Evolutionary conservation across 2,797 vertebrate genomes (phyloP).

Genomic region (Lindbergichthys nudifrons): DNA sequence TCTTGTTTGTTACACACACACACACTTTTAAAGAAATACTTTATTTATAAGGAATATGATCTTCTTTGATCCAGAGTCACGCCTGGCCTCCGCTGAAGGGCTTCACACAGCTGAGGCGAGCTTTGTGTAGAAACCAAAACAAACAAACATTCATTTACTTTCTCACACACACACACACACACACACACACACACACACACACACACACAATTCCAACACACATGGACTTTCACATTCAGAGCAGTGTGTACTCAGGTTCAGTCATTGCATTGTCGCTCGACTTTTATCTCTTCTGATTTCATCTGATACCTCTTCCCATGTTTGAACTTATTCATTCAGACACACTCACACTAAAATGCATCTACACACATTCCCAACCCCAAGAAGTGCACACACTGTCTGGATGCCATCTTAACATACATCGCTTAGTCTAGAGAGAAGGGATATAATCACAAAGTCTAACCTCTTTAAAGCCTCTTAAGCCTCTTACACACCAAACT

Average conservation of each 20-base stretch:
- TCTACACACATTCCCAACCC: neutral
- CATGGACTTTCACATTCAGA: slow-evolving; percentile 9
- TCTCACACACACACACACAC: slow-evolving; percentile 11
- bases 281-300: slow-evolving; percentile 42
- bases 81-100: slow-evolving; percentile 7
- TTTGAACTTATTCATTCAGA: slow-evolving; percentile 29
- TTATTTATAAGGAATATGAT: slow-evolving; percentile 5
- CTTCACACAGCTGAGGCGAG: slow-evolving; percentile 21
- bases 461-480: too few species aligned
- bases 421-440: neutral
- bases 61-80: slow-evolving; percentile 45
- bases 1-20: neutral
- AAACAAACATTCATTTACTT: neutral
- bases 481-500: too few species aligned
- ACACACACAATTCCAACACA: slow-evolving; percentile 16
- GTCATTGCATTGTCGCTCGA: slow-evolving; percentile 19
- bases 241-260: slow-evolving; percentile 15
- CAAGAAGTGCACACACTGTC: neutral
- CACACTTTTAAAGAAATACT: slow-evolving; percentile 10
- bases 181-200: slow-evolving; percentile 10
- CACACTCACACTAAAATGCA: slow-evolving; percentile 1
- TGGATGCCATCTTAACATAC: slow-evolving; percentile 9
- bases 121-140: slow-evolving; percentile 52
- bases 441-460: neutral
- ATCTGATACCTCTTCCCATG: slow-evolving; percentile 6